These are phyloP conservation scores for Melanotaenia trifasciata DNA, from an alignment of 2,797 vertebrate genomes.

Conservation along the genomic window DNA sequence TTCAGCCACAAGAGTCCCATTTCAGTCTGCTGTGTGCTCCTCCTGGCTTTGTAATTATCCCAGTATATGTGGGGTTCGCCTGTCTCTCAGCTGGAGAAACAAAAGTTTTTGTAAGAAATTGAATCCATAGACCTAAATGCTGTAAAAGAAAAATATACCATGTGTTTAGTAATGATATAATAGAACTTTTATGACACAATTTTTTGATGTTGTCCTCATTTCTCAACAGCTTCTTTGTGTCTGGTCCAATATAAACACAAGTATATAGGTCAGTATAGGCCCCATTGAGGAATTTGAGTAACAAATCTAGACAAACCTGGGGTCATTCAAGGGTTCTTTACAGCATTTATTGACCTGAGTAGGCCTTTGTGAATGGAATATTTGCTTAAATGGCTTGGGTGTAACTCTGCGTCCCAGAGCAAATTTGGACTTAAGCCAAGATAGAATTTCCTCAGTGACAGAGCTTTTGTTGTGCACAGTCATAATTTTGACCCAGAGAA, in stretches of 20 bases:
- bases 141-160: conserved; percentile 17
- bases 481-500: conserved; percentile 37
- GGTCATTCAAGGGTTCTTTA: conserved; percentile 51
- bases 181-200: conserved; percentile 30
- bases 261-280: conserved; percentile 68
- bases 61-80: conserved; percentile 20
- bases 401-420: conserved; percentile 46
- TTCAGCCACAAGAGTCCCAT: conserved; percentile 48
- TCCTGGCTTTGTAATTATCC: conserved; percentile 75
- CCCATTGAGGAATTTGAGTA: conserved; percentile 62
- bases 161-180: conserved; percentile 22
- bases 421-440: conserved; percentile 59
- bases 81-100: conserved; percentile 19
- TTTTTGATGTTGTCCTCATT: conserved; percentile 43
- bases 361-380: conserved; percentile 70
- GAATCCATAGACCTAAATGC: conserved; percentile 9
- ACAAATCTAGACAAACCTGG: conserved; percentile 56
- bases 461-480: conserved; percentile 50
- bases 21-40: conserved; percentile 51
- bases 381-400: conserved; percentile 64
- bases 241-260: conserved; percentile 49
- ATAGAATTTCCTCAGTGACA: conserved; percentile 32
- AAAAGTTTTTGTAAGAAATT: conserved; percentile 5
- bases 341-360: conserved; percentile 62
- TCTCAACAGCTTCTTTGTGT: conserved; percentile 41